These are phyloP conservation scores for Pseudorectes ferrugineus DNA, from an alignment of 2,113 vertebrate species.

Conservation along the genomic window DNA sequence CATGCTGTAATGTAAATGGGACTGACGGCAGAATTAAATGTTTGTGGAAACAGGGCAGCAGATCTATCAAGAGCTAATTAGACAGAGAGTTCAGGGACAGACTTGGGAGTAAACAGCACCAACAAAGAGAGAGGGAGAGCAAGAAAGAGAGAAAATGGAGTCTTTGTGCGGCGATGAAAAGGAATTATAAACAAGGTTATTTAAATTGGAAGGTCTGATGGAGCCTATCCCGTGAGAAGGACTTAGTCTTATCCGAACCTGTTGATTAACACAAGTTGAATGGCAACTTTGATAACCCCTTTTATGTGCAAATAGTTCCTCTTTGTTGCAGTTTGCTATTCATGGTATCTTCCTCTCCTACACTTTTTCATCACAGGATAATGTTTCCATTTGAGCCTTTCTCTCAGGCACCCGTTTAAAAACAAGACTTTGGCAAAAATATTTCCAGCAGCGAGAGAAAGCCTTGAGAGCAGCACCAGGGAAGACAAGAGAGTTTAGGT, in stretches of 20 bases:
- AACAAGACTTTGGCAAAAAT: neutral
- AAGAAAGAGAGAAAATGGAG: conserved; percentile 48
- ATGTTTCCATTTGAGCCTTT: neutral
- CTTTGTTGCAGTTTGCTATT: conserved; percentile 40
- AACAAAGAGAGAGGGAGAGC: conserved; percentile 65
- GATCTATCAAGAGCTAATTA: conserved; percentile 85
- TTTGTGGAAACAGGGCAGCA: conserved; percentile 79
- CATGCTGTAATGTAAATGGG: conserved; percentile 77
- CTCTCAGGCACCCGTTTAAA: neutral
- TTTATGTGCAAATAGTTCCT: conserved; percentile 8
- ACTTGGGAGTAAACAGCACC: conserved; percentile 73
- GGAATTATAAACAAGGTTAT: conserved; percentile 66
- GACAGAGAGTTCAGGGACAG: conserved; percentile 74
- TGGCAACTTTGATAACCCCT: conserved; percentile 46
- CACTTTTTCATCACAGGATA: neutral
- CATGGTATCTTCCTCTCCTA: neutral
- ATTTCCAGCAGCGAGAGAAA: neutral
- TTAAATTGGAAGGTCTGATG: conserved; percentile 68
- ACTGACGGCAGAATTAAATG: conserved; percentile 80
- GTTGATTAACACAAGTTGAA: conserved; percentile 53
- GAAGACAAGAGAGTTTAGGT: neutral
- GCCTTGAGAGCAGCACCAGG: neutral
- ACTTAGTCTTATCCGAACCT: conserved; percentile 47
- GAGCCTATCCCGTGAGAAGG: conserved; percentile 59
- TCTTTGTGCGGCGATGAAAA: conserved; percentile 68